Percentiles rank a stretch among this genome's conserved stretches.
These are phyloP conservation scores for Sorex fumeus DNA, from an alignment of 2,113 vertebrate genomes.

Conservation along the genomic window DNA sequence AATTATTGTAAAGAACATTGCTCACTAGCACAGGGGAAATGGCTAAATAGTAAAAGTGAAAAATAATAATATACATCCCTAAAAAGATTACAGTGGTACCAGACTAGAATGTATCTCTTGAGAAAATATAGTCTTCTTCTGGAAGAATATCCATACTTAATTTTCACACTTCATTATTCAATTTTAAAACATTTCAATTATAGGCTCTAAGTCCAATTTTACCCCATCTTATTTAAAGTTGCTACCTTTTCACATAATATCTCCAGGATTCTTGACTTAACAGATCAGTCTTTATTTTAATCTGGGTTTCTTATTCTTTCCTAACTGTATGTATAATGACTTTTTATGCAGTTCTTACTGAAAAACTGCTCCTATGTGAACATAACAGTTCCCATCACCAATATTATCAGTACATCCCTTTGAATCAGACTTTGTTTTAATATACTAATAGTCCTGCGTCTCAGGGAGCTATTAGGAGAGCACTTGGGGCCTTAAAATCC, in stretches of 20 bases:
- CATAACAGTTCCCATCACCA: neutral
- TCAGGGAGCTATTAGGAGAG: neutral
- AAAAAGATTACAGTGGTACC: neutral
- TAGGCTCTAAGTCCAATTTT: neutral
- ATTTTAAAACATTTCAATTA: neutral
- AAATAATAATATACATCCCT: neutral
- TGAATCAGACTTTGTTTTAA: too few species aligned
- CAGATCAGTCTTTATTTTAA: conserved; percentile 8
- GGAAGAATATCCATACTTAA: neutral
- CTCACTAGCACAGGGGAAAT: neutral
- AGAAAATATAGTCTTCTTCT: conserved; percentile 8
- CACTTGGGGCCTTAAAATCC: neutral
- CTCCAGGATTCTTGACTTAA: neutral
- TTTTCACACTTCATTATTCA: neutral
- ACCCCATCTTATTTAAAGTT: conserved; percentile 38
- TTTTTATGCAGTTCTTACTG: conserved; percentile 29
- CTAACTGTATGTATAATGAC: neutral
- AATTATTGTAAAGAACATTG: neutral
- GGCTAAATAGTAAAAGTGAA: conserved; percentile 14
- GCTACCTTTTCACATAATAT: neutral
- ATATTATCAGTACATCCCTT: neutral
- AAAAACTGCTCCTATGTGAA: neutral
- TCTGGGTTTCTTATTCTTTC: conserved; percentile 23
- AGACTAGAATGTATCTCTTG: conserved; percentile 1
- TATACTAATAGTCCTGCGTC: too few species aligned